Evolutionary conservation across 2,888 invertebrate species (phyloP), one percentile per base, ranked within the genome.

Genomic region (Julus scandinavius): DNA sequence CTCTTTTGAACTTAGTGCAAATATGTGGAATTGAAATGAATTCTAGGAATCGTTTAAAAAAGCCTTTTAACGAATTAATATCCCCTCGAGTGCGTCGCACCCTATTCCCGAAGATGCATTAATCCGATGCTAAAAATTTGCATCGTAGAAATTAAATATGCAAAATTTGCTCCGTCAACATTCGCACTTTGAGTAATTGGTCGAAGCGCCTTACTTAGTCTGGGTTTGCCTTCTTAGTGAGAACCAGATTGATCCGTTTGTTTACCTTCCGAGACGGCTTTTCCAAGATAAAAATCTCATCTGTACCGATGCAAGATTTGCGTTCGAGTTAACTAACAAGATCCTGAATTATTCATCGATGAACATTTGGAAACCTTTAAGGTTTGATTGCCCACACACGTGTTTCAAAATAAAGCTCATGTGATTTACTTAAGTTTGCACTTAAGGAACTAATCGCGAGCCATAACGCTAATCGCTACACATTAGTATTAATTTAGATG

Each of bases 281-380:
- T 72, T 80, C 29, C 80, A 38, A 38, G 80, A 80, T 80, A 40
- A 80, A 72, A 80, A 80, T 80, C 80, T 80, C 80, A 38, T 80
- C 80, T 72, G 63, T 72, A 72, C 63, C 63, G 7, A 29, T 72
- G 29, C 80, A 80, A 80, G 80, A 80, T 80, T 80, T 80, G 38
- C 38, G 80, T 80, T 80, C 80, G 38, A 80, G 80, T 80, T 80
- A 40, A 29, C 80, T 80, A 80, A 80, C 80, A 80, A 80, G 80
- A 80, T 80, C 80, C 80, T 80, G 80, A 80, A 80, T 80, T 80
- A 80, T 80, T 80, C 80, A 80, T 80, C 80, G 80, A 80, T 80
- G 80, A 80, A 38, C 80, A 40, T 80, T 72, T 80, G 80, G 11
- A 80, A 80, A 40, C 80, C 80, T 80, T 80, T 80, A 80, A 80